Percentiles rank a stretch among this genome's conserved stretches.
Evolutionary conservation across 2,888 invertebrate genomes (phyloP).

Genomic region (Cylloceria caligata): DNA sequence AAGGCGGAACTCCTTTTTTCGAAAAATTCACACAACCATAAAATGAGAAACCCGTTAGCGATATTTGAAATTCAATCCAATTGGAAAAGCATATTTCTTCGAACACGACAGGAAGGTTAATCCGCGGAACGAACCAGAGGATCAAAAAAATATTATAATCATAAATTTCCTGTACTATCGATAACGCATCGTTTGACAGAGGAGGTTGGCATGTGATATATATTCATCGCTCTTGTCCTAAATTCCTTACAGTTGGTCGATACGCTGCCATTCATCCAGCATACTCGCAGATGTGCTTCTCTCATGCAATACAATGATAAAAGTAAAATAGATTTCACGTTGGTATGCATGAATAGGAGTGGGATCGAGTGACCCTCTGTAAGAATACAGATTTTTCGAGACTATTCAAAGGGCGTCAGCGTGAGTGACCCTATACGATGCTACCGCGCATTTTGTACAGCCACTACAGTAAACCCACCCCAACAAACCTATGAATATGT

Average conservation of each 20-base stretch:
- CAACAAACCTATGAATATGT: slow-evolving; percentile 76
- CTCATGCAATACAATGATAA: not conserved
- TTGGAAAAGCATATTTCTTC: too few species aligned
- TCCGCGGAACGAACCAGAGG: too few species aligned
- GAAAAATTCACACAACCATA: too few species aligned
- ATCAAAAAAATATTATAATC: not conserved
- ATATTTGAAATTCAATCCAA: too few species aligned
- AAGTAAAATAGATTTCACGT: slow-evolving; percentile 15
- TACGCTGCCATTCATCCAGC: not conserved
- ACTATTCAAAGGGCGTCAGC: slow-evolving; percentile 64
- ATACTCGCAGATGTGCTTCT: not conserved
- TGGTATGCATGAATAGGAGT: slow-evolving; percentile 28
- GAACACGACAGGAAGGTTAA: too few species aligned
- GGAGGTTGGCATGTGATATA: not conserved
- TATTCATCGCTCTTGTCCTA: not conserved
- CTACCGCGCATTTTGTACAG: slow-evolving; percentile 9
- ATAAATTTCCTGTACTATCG: not conserved
- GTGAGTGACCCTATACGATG: slow-evolving; percentile 15
- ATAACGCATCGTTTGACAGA: slow-evolving; percentile 19
- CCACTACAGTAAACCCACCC: slow-evolving; percentile 58
- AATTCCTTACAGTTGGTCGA: slow-evolving; percentile 4
- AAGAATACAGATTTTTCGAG: slow-evolving; percentile 63
- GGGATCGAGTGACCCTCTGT: slow-evolving; percentile 14
- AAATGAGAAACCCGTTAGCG: too few species aligned
- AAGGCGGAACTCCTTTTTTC: too few species aligned